Base-by-base conservation (phyloP, 2,888 invertebrate genomes). In the Xestia c-nigrum region DNA sequence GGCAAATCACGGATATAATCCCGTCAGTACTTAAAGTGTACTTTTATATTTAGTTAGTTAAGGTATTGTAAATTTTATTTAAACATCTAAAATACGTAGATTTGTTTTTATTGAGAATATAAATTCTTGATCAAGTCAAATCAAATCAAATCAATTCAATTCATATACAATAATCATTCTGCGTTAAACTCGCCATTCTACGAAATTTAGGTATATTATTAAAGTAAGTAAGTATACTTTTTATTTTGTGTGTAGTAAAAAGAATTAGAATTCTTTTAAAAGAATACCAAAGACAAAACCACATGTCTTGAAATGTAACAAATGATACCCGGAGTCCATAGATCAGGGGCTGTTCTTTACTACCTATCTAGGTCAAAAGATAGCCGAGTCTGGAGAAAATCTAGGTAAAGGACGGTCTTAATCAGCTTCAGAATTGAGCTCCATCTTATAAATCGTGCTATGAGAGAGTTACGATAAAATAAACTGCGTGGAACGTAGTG, bases 331-430 rank as follows among this genome's bases (percentile, higher is more conserved):
- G 14, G 12, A 55, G 38, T 50, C 43, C 59, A 69, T 73, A 78
- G 65, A 84, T 84, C 81, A 72, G 14, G 1, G 31, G 5, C 24
- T 47, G 52, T 78, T 57, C 81, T 38, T 67, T 43, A 55, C 38
- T 64, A 65, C 47, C 59, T 68, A 85, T 87, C 78, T 80, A 81
- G 86, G 86, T 86, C 84, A 80, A 74, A 71, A 77, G 75, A 86
- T 66, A 77, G 67, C 73, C 14, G 38, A 61, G 76, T 74, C 77
- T 73, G 68, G 47, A 50, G 67, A 80, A 87, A 81, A 85, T 72
- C 78, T 87, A 79, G 74, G 78, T 75, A 66, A 72, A 78, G 64
- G 55, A 80, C 68, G 64, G 57, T 67, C 72, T 85, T 85, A 87
- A 84, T 87, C 66, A 79, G 46, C 66, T 52, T 14, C 46, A 77